Conservation (phyloP, 92 coral and sea anemone species). For the Actinernus sp. region DNA sequence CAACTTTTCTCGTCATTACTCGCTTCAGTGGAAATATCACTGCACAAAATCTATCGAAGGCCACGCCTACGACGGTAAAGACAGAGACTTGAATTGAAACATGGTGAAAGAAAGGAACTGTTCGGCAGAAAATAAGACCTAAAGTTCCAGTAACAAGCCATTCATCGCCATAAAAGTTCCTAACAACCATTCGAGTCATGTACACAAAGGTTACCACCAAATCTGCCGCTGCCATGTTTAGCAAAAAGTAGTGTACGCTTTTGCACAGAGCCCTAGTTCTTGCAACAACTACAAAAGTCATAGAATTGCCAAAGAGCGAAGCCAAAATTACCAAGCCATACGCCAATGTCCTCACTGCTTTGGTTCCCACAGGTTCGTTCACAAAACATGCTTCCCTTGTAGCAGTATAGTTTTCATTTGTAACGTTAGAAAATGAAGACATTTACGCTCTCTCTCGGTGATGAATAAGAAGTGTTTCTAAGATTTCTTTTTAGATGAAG, state of each 20-base stretch:
- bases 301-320: not conserved
- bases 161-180: not conserved
- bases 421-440: no score
- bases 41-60: not conserved
- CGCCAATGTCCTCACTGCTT: not conserved
- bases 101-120: not conserved
- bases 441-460: no score
- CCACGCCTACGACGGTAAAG: not conserved
- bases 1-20: not conserved
- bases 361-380: not conserved
- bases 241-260: not conserved
- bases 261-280: not conserved
- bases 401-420: no score
- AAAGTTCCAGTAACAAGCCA: not conserved
- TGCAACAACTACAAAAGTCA: not conserved
- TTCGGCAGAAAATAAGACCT: not conserved
- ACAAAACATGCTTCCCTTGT: no score
- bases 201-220: not conserved
- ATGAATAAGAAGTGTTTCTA: no score
- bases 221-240: not conserved
- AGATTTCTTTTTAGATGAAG: no score
- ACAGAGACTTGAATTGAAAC: not conserved
- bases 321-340: not conserved
- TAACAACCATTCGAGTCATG: not conserved
- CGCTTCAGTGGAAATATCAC: not conserved